Base-by-base conservation (phyloP, 1,140 invertebrate species). In the Macrosteles quadrilineatus region DNA sequence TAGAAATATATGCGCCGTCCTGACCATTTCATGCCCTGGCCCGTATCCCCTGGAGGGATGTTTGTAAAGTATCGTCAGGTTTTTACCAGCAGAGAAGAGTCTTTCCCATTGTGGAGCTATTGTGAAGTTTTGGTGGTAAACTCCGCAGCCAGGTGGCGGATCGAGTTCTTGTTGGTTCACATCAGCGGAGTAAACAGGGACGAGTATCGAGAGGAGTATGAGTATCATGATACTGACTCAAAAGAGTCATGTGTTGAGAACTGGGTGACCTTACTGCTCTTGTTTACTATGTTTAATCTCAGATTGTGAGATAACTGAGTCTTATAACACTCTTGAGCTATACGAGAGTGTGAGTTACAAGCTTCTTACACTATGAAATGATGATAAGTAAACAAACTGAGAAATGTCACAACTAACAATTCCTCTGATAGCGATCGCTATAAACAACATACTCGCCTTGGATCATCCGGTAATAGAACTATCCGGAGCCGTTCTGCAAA, bases 51-150 rank as follows among this genome's bases (percentile, higher is more conserved):
- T 17, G n/a, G 47, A 11, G 3, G 47, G 47, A 19, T 50, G 4
- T 21, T 50, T 50, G 47, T 50, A 50, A 11, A 50, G n/a, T 21
- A 50, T 50, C n/a, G 47, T 50, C n/a, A 50, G n/a, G n/a, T 50
- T 50, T 50, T n/a, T 50, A 4, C 47, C 47, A 50, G 47, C 47
- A 21, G 47, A 50, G 47, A 50, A 50, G 3, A 50, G 47, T 21
- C n/a, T 50, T 21, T 50, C 47, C 47, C 47, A 50, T 21, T 50
- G 6, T 19, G 47, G 47, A 4, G 47, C n/a, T 50, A 50, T 50
- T 19, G 47, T 50, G 21, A 50, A 50, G 47, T 50, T 50, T 50
- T 17, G 4, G n/a, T 50, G 47, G 21, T 50, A 50, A 50, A 50
- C 47, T 3, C 47, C 47, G 21, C 47, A 50, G 4, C 47, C 47